Evolutionary conservation across 2,888 invertebrate genomes (phyloP).

Genomic region (Meloe dianella): DNA sequence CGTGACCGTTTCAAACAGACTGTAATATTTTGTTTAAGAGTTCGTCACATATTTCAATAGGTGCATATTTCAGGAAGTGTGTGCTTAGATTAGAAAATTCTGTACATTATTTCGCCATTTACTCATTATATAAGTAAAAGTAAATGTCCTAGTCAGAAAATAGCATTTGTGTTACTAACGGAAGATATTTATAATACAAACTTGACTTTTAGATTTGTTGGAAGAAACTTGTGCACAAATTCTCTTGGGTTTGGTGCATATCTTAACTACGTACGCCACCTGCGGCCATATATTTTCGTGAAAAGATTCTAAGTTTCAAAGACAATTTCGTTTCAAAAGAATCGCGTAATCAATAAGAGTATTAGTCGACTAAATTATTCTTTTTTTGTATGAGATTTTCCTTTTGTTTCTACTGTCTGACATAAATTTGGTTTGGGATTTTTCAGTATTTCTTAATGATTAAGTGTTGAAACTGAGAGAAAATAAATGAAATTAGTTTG

Average conservation of each 20-base stretch:
- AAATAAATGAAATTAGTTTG: slow-evolving; percentile 13
- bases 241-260: slow-evolving; percentile 41
- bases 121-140: too few species aligned
- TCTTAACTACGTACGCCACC: slow-evolving; percentile 42
- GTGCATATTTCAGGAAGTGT: slow-evolving; percentile 10
- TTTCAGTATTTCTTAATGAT: slow-evolving; percentile 6
- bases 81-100: not conserved
- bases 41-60: slow-evolving; percentile 9
- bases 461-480: not conserved
- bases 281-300: slow-evolving; percentile 36
- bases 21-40: slow-evolving; percentile 21
- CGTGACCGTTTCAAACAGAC: slow-evolving; percentile 26
- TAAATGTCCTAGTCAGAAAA: slow-evolving; percentile 17
- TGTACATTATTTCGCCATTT: not conserved
- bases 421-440: not conserved
- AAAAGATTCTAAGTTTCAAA: slow-evolving; percentile 32
- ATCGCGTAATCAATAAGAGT: slow-evolving; percentile 28
- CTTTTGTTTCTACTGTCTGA: not conserved
- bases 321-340: slow-evolving; percentile 28
- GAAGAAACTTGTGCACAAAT: slow-evolving; percentile 40
- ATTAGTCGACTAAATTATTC: slow-evolving; percentile 17
- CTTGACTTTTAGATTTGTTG: slow-evolving; percentile 47
- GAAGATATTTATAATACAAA: slow-evolving; percentile 37
- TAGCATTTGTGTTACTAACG: slow-evolving; percentile 15
- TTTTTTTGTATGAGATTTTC: not conserved